Evolutionary conservation across 2,113 vertebrate genomes (phyloP).

Genomic region (Anguilla rostrata): DNA sequence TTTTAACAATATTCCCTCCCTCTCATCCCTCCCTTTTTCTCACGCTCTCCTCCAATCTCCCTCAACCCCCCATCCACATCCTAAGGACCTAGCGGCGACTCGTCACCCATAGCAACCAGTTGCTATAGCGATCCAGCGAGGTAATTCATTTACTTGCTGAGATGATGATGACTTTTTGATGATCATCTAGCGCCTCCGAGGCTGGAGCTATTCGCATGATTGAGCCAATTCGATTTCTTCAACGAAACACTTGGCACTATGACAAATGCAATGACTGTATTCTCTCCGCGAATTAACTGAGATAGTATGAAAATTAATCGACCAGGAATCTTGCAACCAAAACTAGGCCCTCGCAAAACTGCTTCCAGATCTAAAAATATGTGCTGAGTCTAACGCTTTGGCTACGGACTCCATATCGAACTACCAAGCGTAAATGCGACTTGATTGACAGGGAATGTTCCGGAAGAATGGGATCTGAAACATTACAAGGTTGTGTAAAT

Average conservation of each 20-base stretch:
- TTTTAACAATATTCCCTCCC: not conserved
- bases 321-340: not conserved
- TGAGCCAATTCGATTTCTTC: slow-evolving; percentile 4
- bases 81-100: slow-evolving; percentile 8
- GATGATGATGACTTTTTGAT: slow-evolving; percentile 30
- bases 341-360: not conserved
- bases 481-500: not conserved
- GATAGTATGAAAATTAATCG: not conserved
- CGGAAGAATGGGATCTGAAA: not conserved
- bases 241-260: not conserved
- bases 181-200: slow-evolving; percentile 19
- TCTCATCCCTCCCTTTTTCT: slow-evolving; percentile 1
- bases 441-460: not conserved
- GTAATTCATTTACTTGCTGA: slow-evolving; percentile 26
- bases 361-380: not conserved
- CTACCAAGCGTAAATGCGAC: not conserved
- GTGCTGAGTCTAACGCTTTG: not conserved
- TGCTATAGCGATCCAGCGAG: slow-evolving; percentile 31
- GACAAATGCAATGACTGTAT: slow-evolving; percentile 17
- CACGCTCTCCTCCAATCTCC: slow-evolving; percentile 10
- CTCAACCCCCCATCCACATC: not conserved
- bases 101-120: slow-evolving; percentile 35
- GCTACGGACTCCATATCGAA: not conserved
- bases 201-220: not conserved
- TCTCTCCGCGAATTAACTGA: not conserved